Conservation (phyloP, 2,888 invertebrate species). For the Osedax frankpressi region DNA sequence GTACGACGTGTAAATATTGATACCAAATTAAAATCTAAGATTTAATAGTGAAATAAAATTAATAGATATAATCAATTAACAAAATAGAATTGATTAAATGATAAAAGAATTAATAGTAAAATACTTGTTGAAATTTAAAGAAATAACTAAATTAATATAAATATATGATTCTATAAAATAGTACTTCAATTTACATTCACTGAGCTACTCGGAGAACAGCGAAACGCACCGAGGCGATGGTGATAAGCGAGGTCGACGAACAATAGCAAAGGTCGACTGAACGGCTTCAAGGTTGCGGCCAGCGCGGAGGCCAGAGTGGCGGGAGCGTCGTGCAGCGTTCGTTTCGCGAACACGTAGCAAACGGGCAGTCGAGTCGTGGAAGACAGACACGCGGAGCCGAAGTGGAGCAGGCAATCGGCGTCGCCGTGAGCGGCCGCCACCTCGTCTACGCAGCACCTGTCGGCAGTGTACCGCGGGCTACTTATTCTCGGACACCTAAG, state of each 20-base stretch:
- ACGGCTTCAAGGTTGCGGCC: conserved; percentile 51
- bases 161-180: too few relatives aligned
- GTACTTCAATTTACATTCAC: too few relatives aligned
- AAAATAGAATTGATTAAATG: too few relatives aligned
- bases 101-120: too few relatives aligned
- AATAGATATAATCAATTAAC: too few relatives aligned
- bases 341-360: conserved; percentile 46
- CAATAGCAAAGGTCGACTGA: conserved; percentile 53
- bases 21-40: too few relatives aligned
- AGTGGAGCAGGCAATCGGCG: conserved; percentile 76
- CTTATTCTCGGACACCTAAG: conserved; percentile 29
- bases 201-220: too few relatives aligned
- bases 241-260: conserved; percentile 29
- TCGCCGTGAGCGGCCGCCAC: conserved; percentile 75
- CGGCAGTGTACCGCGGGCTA: too few relatives aligned
- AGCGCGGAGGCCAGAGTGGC: conserved; percentile 56
- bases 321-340: conserved; percentile 50
- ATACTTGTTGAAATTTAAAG: too few relatives aligned
- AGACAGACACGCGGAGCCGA: conserved; percentile 76
- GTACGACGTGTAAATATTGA: too few relatives aligned
- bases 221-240: conserved; percentile 43
- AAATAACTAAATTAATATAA: too few relatives aligned
- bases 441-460: conserved; percentile 78
- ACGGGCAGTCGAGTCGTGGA: conserved; percentile 61
- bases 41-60: too few relatives aligned